Evolutionary conservation across 2,113 vertebrate species (phyloP).

Genomic region (Sinocyclocheilus anshuiensis): DNA sequence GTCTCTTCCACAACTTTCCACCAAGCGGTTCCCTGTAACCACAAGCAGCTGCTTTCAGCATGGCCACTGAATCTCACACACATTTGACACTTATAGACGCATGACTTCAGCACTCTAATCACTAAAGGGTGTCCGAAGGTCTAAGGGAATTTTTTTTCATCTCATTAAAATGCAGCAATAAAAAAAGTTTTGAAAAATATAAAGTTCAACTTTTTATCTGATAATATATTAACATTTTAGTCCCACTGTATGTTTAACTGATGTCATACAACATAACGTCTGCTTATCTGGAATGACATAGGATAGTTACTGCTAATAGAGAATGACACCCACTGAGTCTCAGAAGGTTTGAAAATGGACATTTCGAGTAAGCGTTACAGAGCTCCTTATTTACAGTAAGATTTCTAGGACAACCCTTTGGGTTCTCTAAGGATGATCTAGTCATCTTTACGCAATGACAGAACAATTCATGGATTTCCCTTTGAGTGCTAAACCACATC

Average conservation of each 20-base stretch:
- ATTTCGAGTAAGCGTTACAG: background rate
- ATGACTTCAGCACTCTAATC: background rate
- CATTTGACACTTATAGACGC: background rate
- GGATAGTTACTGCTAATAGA: background rate
- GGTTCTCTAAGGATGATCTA: background rate
- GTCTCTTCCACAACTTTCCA: background rate
- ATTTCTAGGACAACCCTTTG: background rate
- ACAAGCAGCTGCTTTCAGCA: conserved; percentile 20
- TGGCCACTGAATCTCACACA: background rate
- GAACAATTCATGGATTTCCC: conserved; percentile 23
- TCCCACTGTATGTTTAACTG: background rate
- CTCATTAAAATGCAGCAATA: background rate
- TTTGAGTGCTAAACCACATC: conserved; percentile 19
- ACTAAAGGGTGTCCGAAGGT: background rate
- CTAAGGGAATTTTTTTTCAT: background rate
- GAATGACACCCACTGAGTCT: background rate
- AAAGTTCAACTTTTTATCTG: background rate
- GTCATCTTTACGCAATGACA: background rate
- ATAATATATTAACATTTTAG: background rate
- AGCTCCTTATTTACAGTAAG: background rate
- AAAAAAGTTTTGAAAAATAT: background rate
- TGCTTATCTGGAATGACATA: background rate
- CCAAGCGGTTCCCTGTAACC: conserved; percentile 65
- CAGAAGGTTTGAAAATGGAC: background rate
- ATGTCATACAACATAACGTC: background rate